Conservation (phyloP, 2,113 vertebrate species). For the Phylloscopus trochiloides region DNA sequence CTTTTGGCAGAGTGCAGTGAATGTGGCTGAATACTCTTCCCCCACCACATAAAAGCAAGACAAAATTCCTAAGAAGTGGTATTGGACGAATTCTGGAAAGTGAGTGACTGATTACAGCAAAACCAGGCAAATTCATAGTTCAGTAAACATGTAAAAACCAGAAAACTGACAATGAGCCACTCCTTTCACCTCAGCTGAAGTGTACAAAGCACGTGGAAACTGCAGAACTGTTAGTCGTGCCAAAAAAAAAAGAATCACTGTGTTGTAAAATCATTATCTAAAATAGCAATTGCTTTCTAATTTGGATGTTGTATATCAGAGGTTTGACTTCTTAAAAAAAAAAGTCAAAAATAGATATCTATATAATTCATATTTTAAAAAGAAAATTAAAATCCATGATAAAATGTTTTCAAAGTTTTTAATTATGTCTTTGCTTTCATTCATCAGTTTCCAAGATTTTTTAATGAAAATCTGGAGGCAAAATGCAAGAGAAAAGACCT, state of each 20-base stretch:
- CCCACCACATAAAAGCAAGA: slow-evolving; percentile 38
- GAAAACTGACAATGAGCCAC: neutral
- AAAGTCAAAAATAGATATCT: neutral
- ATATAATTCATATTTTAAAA: neutral
- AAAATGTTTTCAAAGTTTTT: neutral
- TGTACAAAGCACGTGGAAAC: neutral
- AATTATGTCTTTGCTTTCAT: neutral
- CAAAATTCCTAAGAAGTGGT: slow-evolving; percentile 41
- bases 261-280: neutral
- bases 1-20: neutral
- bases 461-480: neutral
- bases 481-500: neutral
- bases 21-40: neutral
- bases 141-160: neutral
- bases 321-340: neutral
- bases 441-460: neutral
- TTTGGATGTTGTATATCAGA: neutral
- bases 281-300: neutral
- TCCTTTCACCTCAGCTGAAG: neutral
- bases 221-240: neutral
- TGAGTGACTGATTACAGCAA: neutral
- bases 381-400: neutral
- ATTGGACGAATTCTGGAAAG: slow-evolving; percentile 14
- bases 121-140: neutral
- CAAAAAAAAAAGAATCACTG: neutral